Base-by-base conservation (phyloP, 2,888 invertebrate genomes). In the Thecophora atra region DNA sequence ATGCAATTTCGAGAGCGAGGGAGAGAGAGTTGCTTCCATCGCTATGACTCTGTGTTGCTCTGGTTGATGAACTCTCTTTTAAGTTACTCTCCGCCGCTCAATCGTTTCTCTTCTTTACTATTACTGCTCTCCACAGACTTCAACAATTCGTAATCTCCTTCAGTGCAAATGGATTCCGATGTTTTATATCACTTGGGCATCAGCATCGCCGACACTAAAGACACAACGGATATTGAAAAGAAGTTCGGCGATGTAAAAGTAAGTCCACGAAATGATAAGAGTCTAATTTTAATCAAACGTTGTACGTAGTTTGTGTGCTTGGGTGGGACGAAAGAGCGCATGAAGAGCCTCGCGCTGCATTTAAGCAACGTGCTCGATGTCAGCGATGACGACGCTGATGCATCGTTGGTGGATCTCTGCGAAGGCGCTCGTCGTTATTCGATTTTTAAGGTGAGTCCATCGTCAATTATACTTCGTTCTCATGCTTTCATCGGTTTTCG, bases 191-290 rank as follows among this genome's bases (percentile, higher is more conserved):
- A 97, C 86, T 88, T 97, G 83, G 94, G 94, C 0, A 89, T 97
- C 65, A 94, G 94, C 74, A 96, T 95, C 79, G 92, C 95, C 92
- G 81, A 94, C 91, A 68, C 94, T 92, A 13, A 73, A 0, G 75
- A 81, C 60, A 75, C 81, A 0, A 92, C 92, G 79, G 95, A 97
- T 83, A 90, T 97, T 52, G 91, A 93, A 72, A 92, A 93, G 84
- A 95, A 95, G 93, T 98, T 97, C 83, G 94, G 95, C 0, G 97
- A 98, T 86, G 92, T 97, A 54, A 96, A 95, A 91, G 97, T 97
- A 88, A 70, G 52, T 5, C 28, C 44, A 1, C 42, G 8, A 56
- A 15, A 30, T 2, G 7, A 11, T 2, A 8, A 37, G 7, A 37
- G 37, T 37, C 7, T 11, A n/a, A 56, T 7, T 56, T 24, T 28